Base-by-base conservation (phyloP, 37 sponge, comb jelly and placozoan species). In the Dysidea cf. avara region DNA sequence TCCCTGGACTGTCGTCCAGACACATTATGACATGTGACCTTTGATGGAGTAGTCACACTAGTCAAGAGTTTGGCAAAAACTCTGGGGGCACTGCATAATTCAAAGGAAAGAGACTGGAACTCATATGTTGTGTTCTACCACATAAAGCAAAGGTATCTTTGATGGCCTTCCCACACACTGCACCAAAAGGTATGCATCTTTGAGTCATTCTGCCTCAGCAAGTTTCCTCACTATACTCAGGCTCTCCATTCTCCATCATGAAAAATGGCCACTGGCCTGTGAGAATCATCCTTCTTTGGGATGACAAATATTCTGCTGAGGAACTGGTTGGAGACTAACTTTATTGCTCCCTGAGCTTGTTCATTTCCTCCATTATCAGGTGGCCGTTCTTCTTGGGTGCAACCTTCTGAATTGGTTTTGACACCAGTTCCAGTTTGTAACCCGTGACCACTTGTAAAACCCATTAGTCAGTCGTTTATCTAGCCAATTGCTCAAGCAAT, bases 1-100 rank as follows among this genome's bases (percentile, higher is more conserved):
- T 54, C 50, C 71, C 59, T 22, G 35, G 81, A 62, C 30, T 69
- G 30, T n/a, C n/a, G n/a, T n/a, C n/a, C n/a, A n/a, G n/a, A n/a
- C n/a, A n/a, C n/a, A n/a, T n/a, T n/a, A n/a, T n/a, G n/a, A n/a
- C n/a, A n/a, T n/a, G n/a, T n/a, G n/a, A n/a, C n/a, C n/a, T n/a
- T n/a, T n/a, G n/a, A n/a, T n/a, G n/a, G n/a, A n/a, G n/a, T n/a
- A n/a, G n/a, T n/a, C n/a, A n/a, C n/a, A n/a, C n/a, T n/a, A n/a
- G n/a, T 83, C 62, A 75, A 12, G 29, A 72, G 25, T 38, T 72
- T 72, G 16, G 59, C 54, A 39, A 72, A 76, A 52, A 64, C 34
- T 31, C 55, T 31, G 5, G 74, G 74, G 3, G 21, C 32, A 30
- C 11, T 25, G 68, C 25, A 39, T 43, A 67, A 3, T 26, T 9